These are phyloP conservation scores for Chloroceryle aenea DNA, from an alignment of 2,113 vertebrate genomes.

Conservation along the genomic window DNA sequence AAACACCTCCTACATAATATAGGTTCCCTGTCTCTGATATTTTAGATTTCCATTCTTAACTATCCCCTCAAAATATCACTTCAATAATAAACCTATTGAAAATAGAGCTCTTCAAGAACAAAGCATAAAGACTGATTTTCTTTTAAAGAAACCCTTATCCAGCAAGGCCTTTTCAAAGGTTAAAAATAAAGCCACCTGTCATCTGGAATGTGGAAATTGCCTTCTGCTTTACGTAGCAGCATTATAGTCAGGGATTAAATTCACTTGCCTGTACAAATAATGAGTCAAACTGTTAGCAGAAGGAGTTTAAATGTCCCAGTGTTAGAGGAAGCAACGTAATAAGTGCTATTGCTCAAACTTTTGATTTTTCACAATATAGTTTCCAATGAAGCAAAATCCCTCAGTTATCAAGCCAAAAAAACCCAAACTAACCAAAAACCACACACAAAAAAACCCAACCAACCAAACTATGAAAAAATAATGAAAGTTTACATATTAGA, in stretches of 20 bases:
- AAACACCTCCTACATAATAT: background rate
- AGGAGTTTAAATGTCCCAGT: background rate
- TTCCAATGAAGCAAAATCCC: background rate
- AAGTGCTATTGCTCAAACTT: background rate
- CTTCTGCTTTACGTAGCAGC: background rate
- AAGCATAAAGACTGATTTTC: background rate
- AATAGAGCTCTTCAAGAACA: background rate
- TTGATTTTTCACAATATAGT: background rate
- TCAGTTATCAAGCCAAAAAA: background rate
- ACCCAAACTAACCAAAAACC: background rate
- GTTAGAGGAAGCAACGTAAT: background rate
- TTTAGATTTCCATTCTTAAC: background rate
- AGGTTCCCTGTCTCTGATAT: background rate
- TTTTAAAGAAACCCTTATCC: background rate
- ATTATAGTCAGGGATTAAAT: background rate
- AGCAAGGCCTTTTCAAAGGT: background rate
- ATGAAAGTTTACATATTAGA: background rate
- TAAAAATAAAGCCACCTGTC: background rate
- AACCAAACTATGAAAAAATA: background rate
- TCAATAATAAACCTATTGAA: background rate
- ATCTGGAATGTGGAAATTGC: background rate
- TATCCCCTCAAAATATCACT: background rate
- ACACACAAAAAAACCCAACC: no score
- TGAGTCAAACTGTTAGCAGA: background rate
- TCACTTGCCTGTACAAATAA: background rate